These are phyloP conservation scores for Chaetophractus vellerosus DNA, from an alignment of 2,797 vertebrate genomes.

Conservation along the genomic window DNA sequence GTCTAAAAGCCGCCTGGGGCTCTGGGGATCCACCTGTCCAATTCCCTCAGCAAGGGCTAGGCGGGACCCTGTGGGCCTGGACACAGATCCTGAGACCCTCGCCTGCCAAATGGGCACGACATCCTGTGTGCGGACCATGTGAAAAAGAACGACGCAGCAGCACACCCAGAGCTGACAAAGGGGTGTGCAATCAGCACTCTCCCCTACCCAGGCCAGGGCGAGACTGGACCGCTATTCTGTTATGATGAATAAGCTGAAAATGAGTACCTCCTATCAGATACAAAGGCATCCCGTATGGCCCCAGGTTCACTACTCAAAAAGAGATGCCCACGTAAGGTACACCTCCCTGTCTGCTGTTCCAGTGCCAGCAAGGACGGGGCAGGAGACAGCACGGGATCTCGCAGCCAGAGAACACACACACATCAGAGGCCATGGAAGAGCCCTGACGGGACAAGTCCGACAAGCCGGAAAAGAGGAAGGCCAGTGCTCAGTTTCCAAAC, in stretches of 20 bases:
- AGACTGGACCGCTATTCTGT: fast-evolving
- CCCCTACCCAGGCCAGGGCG: neutral
- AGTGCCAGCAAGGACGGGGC: neutral
- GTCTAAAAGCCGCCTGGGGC: neutral
- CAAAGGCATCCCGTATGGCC: neutral
- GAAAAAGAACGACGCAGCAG: fast-evolving
- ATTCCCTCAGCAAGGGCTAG: too few relatives aligned
- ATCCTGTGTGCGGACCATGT: fast-evolving
- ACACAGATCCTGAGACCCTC: neutral
- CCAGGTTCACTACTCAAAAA: fast-evolving
- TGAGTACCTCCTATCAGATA: fast-evolving
- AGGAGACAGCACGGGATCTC: neutral
- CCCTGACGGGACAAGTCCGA: fast-evolving
- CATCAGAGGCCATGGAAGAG: neutral
- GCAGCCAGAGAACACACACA: neutral
- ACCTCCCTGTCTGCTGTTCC: neutral
- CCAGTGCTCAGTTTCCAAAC: fast-evolving
- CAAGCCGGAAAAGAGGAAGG: fast-evolving
- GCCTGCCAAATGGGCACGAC: neutral
- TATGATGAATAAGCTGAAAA: neutral
- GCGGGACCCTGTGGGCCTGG: neutral
- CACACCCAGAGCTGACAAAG: fast-evolving
- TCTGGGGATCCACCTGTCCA: neutral
- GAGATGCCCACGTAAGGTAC: neutral
- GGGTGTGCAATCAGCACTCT: fast-evolving